Evolutionary conservation across 2,888 invertebrate genomes (phyloP).

Genomic region (Chymomyza fuscimana): DNA sequence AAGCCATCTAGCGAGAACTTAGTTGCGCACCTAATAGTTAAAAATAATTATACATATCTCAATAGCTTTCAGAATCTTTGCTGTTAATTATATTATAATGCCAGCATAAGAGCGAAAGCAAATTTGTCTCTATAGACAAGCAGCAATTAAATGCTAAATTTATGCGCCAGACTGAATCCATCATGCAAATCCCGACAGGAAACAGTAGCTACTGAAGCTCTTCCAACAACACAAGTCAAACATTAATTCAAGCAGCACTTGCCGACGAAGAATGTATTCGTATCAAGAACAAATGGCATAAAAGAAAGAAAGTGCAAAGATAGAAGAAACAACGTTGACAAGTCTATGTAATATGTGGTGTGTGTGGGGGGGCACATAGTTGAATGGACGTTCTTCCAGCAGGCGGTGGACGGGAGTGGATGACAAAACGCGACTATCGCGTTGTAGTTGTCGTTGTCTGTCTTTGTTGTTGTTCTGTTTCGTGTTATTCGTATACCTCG

Average conservation of each 20-base stretch:
- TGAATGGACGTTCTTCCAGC: constrained; percentile 46
- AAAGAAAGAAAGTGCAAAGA: neutral
- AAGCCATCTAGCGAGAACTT: too few relatives aligned
- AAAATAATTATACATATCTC: too few relatives aligned
- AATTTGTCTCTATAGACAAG: neutral
- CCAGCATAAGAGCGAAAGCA: too few relatives aligned
- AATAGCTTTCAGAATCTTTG: too few relatives aligned
- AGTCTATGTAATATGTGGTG: constrained; percentile 12
- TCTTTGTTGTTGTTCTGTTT: constrained; percentile 32
- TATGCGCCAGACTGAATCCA: constrained; percentile 18
- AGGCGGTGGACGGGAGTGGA: neutral
- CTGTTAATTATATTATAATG: too few relatives aligned
- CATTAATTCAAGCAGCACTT: constrained; percentile 36
- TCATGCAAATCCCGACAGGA: constrained; percentile 25
- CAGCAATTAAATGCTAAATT: constrained; percentile 33
- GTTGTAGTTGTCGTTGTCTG: neutral
- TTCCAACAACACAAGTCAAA: constrained; percentile 31
- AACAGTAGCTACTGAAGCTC: constrained; percentile 32
- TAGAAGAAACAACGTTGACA: constrained; percentile 53
- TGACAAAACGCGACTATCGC: neutral
- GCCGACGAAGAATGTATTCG: constrained; percentile 3
- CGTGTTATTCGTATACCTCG: constrained; percentile 27
- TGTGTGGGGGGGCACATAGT: constrained; percentile 26
- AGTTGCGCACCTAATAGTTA: too few relatives aligned
- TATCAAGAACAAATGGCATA: neutral